Conservation (phyloP, 2,797 vertebrate genomes). For the Chaunax sp. region DNA sequence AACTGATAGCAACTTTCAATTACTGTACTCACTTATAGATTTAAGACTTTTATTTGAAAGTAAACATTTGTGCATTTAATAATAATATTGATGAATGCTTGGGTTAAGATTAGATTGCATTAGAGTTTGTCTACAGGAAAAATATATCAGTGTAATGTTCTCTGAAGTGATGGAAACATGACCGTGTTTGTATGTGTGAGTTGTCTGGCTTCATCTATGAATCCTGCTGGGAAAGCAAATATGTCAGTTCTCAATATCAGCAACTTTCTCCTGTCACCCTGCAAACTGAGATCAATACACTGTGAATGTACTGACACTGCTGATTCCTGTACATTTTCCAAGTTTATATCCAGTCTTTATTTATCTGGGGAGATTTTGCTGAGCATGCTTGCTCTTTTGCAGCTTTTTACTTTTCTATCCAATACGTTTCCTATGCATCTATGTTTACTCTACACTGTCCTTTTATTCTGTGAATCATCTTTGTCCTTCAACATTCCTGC, state of each 20-base stretch:
- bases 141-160: no score
- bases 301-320: slow-evolving; percentile 31
- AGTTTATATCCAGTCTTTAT: slow-evolving; percentile 10
- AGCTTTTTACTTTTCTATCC: not conserved
- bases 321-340: slow-evolving; percentile 2
- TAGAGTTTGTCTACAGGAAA: no score
- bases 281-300: slow-evolving; percentile 27
- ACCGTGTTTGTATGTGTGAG: not conserved
- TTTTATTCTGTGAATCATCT: not conserved
- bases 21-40: not conserved
- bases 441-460: not conserved
- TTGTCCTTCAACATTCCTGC: not conserved
- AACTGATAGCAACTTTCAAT: no score
- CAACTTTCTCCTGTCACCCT: slow-evolving; percentile 16
- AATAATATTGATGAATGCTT: no score
- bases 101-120: no score
- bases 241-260: not conserved
- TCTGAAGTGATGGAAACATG: no score
- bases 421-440: not conserved
- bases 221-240: slow-evolving; percentile 28
- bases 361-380: slow-evolving; percentile 16
- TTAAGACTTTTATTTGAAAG: no score
- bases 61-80: no score
- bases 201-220: not conserved
- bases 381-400: not conserved